Percentiles rank a stretch among this genome's conserved stretches.
Conservation (phyloP, 2,113 vertebrate species). For the Nothocercus julius region DNA sequence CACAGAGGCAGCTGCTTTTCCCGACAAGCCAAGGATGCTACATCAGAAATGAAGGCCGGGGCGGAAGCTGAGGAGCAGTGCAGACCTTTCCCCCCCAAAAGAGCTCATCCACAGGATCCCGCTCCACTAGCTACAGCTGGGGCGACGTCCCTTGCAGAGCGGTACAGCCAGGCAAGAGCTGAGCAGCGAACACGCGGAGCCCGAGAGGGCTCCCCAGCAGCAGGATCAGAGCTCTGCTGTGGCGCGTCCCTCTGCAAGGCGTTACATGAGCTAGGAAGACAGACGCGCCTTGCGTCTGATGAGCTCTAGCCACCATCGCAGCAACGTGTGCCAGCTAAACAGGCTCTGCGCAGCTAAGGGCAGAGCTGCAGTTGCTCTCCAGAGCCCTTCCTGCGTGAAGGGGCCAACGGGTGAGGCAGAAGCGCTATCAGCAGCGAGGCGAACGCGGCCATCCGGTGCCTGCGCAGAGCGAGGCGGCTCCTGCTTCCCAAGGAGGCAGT, state of each 20-base stretch:
- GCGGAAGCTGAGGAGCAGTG: neutral
- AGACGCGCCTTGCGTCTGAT: neutral
- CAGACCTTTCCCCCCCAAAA: neutral
- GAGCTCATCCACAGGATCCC: neutral
- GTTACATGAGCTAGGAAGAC: conserved; percentile 41
- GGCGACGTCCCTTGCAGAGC: neutral
- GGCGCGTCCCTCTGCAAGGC: conserved; percentile 23
- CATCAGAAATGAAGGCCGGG: neutral
- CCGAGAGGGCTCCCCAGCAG: neutral
- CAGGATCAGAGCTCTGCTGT: conserved; percentile 32
- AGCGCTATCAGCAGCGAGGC: conserved; percentile 9
- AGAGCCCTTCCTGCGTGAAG: neutral
- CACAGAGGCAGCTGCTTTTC: neutral
- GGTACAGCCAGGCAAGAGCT: neutral
- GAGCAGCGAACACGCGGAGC: neutral
- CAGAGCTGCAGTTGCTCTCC: neutral
- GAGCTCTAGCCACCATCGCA: neutral
- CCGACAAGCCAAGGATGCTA: rapidly evolving
- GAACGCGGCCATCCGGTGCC: rapidly evolving
- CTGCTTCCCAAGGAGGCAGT: neutral
- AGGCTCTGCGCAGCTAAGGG: conserved; percentile 16
- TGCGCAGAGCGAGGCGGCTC: rapidly evolving
- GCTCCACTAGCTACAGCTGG: neutral
- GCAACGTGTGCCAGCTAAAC: neutral
- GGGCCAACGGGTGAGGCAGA: conserved; percentile 1